Percentiles rank a stretch among this genome's conserved stretches.
Evolutionary conservation across 1,140 invertebrate species (phyloP).

Genomic region (Artemia franciscana): DNA sequence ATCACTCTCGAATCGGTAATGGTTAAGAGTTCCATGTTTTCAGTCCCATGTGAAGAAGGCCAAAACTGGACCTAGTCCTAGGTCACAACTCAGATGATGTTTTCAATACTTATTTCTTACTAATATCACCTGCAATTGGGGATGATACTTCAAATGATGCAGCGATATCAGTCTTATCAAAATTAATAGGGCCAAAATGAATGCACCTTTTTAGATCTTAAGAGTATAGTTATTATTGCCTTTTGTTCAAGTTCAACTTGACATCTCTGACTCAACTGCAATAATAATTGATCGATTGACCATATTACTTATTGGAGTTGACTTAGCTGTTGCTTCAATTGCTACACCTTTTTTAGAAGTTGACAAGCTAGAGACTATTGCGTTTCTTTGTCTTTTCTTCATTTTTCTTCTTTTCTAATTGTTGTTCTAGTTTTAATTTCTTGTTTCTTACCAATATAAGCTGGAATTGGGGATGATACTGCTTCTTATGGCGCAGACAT

Average conservation of each 20-base stretch:
- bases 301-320: not conserved
- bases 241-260: not conserved
- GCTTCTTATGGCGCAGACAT: not conserved
- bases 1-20: too few relatives aligned
- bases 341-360: not conserved
- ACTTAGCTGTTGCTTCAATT: not conserved
- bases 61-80: too few relatives aligned
- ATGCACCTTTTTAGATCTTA: not conserved
- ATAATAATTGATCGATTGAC: not conserved
- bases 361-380: not conserved
- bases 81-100: too few relatives aligned
- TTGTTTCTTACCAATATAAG: not conserved
- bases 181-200: not conserved
- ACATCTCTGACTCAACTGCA: not conserved
- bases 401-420: too few relatives aligned
- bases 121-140: not conserved
- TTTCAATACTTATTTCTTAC: too few relatives aligned
- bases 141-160: not conserved
- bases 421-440: too few relatives aligned
- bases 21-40: too few relatives aligned
- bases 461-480: not conserved
- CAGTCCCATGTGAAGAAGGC: too few relatives aligned
- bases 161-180: not conserved
- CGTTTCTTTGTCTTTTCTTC: too few relatives aligned
- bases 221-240: not conserved